These are phyloP conservation scores for Pteronura brasiliensis DNA, from an alignment of 2,113 vertebrate species.

Conservation along the genomic window DNA sequence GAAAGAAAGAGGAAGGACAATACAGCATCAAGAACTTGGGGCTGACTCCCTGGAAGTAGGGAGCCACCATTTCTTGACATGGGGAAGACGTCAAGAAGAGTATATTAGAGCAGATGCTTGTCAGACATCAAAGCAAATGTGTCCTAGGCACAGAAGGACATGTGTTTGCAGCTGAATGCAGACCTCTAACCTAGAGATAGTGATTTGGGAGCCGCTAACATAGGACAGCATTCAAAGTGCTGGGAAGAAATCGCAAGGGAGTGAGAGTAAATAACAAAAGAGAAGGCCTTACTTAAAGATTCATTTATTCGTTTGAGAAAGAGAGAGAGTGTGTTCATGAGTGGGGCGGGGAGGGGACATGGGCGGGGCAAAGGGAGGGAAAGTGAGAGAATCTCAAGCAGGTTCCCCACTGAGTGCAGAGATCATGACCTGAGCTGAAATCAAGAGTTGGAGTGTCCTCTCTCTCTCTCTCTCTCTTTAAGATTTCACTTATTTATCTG, in stretches of 20 bases:
- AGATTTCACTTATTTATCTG: too few species aligned
- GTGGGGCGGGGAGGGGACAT: not conserved
- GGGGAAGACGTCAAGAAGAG: not conserved
- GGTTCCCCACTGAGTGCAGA: not conserved
- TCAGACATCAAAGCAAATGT: not conserved
- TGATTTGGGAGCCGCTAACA: not conserved
- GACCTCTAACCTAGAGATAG: not conserved
- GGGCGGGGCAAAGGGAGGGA: not conserved
- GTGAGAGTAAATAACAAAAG: not conserved
- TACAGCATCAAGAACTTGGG: not conserved
- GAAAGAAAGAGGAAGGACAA: not conserved
- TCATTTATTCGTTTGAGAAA: not conserved
- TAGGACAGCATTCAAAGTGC: not conserved
- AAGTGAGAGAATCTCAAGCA: not conserved
- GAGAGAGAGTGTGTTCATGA: not conserved
- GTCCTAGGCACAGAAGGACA: not conserved
- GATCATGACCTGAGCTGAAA: not conserved
- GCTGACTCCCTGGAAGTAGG: not conserved
- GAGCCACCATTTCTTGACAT: not conserved
- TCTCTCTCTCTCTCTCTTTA: too few species aligned
- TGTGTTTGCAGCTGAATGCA: not conserved
- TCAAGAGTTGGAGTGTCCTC: not conserved
- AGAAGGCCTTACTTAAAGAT: not conserved
- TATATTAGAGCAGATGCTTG: not conserved
- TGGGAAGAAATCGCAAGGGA: not conserved